Conservation (phyloP, 2,888 invertebrate genomes). For the Craniophora ligustri region DNA sequence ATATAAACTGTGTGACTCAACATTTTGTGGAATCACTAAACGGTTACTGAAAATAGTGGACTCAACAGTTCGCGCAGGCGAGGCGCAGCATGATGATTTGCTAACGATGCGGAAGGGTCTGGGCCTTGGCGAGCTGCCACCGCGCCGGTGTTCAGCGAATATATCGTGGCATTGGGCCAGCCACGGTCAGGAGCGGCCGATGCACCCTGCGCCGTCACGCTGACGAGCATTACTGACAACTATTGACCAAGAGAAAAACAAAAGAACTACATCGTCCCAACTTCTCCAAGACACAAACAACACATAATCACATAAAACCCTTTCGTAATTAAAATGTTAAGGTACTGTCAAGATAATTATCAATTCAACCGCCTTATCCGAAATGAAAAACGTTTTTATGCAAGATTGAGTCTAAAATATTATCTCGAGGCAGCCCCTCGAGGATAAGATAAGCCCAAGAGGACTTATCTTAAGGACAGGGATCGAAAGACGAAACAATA, state of each 20-base stretch:
- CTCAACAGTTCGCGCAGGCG: slow-evolving; percentile 63
- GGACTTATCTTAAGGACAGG: slow-evolving; percentile 74
- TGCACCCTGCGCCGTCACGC: slow-evolving; percentile 76
- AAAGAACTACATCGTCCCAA: slow-evolving; percentile 31
- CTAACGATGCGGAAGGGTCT: slow-evolving; percentile 83
- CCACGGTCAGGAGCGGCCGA: slow-evolving; percentile 88
- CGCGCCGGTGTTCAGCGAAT: slow-evolving; percentile 69
- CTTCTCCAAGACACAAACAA: slow-evolving; percentile 17
- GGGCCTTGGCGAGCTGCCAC: slow-evolving; percentile 76
- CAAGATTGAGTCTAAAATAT: slow-evolving; percentile 57
- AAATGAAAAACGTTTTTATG: slow-evolving; percentile 54
- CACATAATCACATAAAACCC: slow-evolving; percentile 34
- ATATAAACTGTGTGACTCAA: slow-evolving; percentile 50
- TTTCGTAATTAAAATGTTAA: slow-evolving; percentile 51
- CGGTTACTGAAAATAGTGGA: slow-evolving; percentile 53
- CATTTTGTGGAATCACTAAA: slow-evolving; percentile 47
- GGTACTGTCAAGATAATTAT: slow-evolving; percentile 38
- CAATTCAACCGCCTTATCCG: slow-evolving; percentile 26
- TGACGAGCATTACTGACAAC: slow-evolving; percentile 57
- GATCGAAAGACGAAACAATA: slow-evolving; percentile 69
- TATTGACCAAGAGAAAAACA: slow-evolving; percentile 42
- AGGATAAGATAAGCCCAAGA: slow-evolving; percentile 78
- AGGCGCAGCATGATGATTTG: slow-evolving; percentile 68
- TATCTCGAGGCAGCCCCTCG: slow-evolving; percentile 70
- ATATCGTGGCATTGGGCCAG: slow-evolving; percentile 86